Evolutionary conservation across 1,140 invertebrate species (phyloP), one percentile per base, ranked within the genome.

Genomic region (Latrodectus geometricus): DNA sequence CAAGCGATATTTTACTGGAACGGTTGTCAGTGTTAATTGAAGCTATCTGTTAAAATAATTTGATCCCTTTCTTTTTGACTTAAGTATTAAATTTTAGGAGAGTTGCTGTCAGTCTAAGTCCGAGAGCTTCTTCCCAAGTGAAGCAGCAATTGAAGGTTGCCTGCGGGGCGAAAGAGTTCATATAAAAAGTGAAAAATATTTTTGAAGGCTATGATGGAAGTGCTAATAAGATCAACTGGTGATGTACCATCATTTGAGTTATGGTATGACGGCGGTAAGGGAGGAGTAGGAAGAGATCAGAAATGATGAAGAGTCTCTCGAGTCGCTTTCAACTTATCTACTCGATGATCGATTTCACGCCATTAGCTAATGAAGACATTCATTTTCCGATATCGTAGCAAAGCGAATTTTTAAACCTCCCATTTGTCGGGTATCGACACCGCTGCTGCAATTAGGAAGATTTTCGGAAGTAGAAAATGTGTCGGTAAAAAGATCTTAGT

Each of bases 311-410:
- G 75, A 61, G 54, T 77, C 20, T 61, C 54, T 17, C n/a, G 54
- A 9, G 75, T 23, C 9, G 54, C 75, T 21, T 14, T 77, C 50
- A 61, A 15, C 49, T 77, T 56, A 77, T 20, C 54, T 56, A 11
- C 75, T n/a, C 17, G n/a, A 15, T 77, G 52, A 61, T 61, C 20
- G 56, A 61, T 61, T 56, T 35, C 21, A 21, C 49, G 20, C 52
- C 75, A 77, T 77, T 56, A 77, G 54, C 21, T 77, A 77, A 77
- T 77, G 75, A 61, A 77, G 75, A 77, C 56, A 61, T 61, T 61
- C 75, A 20, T 77, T 77, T 77, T 61, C 23, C 15, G n/a, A 56
- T 35, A 35, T 35, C 35, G 35, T 3, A 35, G 35, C 5, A 35
- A 3, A 35, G 35, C 5, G 35, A 35, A 35, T 35, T 35, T 35